Base-by-base conservation (phyloP, 2,888 invertebrate species). In the Acholoe squamosa region DNA sequence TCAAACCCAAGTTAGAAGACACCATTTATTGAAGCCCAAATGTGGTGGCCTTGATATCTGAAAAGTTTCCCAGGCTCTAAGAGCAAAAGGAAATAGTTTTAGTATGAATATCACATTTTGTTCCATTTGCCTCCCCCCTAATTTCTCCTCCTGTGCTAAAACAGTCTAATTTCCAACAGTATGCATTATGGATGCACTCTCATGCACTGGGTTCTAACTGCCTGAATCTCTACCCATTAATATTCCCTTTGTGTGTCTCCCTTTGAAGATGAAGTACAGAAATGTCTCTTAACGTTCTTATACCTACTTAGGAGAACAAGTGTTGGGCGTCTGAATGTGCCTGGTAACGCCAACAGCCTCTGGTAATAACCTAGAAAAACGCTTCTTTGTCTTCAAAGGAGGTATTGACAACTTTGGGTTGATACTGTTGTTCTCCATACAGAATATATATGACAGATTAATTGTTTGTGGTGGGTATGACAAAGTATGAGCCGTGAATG, bases 231-330 rank as follows among this genome's bases (percentile, higher is more conserved):
- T 16, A 22, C n/a, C 80, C 80, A 80, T 80, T 80, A 80, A 80
- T 80, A 76, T 76, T 25, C 28, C 31, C 76, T 76, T 76, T 76
- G 76, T 76, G 25, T 5, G 0, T 5, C 28, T 0, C 25, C 25
- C 76, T 76, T 76, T 76, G 76, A 76, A n/a, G 76, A 25, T 76
- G 25, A 76, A 76, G 28, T 19, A 14, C 76, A 61, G 10, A 61
- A 25, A 61, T 25, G 33, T 16, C 33, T 43, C 22, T 80, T 19
- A 34, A 43, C 12, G 7, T 80, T 80, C 80, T 80, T 80, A 80
- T 80, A 34, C 80, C 80, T 80, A 33, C 80, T 80, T 80, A 80
- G 14, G 34, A n/a, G 43, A 34, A 43, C 80, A 34, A 80, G 33
- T 80, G 80, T 80, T 43, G 34, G 71, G 28, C 71, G 0, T 0